Evolutionary conservation across 1,140 invertebrate species (phyloP).

Genomic region (Eupeodes corollae): DNA sequence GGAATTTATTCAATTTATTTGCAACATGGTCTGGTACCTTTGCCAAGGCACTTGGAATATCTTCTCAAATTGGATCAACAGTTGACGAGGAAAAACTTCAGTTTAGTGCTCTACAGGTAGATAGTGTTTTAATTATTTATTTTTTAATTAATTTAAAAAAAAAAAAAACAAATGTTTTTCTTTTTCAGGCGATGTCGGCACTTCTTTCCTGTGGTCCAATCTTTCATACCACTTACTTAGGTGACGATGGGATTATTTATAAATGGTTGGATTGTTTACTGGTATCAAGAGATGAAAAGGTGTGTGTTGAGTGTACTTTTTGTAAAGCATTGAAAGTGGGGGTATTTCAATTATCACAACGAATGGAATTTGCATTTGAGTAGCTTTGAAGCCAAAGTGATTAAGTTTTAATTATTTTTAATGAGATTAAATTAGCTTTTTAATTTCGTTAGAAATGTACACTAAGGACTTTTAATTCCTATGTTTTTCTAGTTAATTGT

Average conservation of each 20-base stretch:
- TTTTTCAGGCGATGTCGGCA: constrained; percentile 76
- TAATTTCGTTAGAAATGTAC: too few relatives aligned
- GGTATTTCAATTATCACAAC: too few relatives aligned
- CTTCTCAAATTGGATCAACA: constrained; percentile 25
- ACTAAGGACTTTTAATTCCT: too few relatives aligned
- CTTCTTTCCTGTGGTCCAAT: constrained; percentile 89
- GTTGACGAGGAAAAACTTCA: constrained; percentile 52
- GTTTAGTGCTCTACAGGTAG: constrained; percentile 63
- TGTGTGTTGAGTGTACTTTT: constrained; percentile 29
- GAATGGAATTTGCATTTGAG: too few relatives aligned
- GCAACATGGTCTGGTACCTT: constrained; percentile 85
- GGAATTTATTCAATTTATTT: constrained; percentile 83
- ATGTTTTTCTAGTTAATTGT: too few relatives aligned
- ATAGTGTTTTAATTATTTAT: constrained; percentile 5
- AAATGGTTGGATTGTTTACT: constrained; percentile 86
- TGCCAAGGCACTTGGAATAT: constrained; percentile 43
- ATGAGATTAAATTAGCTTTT: too few relatives aligned
- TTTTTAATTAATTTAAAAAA: neutral
- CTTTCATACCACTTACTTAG: constrained; percentile 71
- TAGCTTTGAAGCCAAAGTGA: too few relatives aligned
- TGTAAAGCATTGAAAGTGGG: neutral
- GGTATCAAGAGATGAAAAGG: constrained; percentile 78
- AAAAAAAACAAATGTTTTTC: neutral
- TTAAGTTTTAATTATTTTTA: too few relatives aligned
- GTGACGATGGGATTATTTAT: constrained; percentile 87